Evolutionary conservation across 2,888 invertebrate genomes (phyloP).

Genomic region (Sinopyrophorus schimmeli): DNA sequence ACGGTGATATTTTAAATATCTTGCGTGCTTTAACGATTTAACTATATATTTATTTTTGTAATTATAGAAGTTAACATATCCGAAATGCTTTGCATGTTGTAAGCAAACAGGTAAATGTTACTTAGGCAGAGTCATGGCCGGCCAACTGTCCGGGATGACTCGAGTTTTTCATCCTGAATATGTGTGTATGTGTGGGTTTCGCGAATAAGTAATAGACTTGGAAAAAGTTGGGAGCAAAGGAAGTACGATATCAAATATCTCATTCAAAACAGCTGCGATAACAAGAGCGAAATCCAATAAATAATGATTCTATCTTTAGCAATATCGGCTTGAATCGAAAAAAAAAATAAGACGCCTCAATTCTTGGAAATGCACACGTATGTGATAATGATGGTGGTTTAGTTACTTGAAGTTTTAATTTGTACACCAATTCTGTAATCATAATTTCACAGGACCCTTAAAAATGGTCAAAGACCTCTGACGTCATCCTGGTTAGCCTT

Average conservation of each 20-base stretch:
- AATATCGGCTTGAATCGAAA: no score
- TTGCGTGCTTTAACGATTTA: conserved; percentile 12
- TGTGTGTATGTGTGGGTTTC: conserved; percentile 33
- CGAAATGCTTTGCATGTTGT: conserved; percentile 32
- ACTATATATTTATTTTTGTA: conserved; percentile 25
- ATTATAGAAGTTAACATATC: conserved; percentile 28
- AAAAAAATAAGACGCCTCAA: conserved; percentile 3
- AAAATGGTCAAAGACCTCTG: conserved; percentile 47
- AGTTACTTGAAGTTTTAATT: conserved; percentile 42
- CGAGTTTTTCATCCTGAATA: conserved; percentile 33
- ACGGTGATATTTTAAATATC: no score
- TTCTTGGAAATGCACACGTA: no score
- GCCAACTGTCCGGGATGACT: conserved; percentile 36
- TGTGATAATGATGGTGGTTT: no score
- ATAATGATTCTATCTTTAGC: no score
- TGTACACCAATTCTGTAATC: conserved; percentile 41
- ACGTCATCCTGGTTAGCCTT: conserved; percentile 45
- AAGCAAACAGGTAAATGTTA: conserved; percentile 33
- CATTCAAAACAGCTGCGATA: conserved; percentile 47
- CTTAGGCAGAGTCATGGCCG: conserved; percentile 34
- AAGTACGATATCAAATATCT: conserved; percentile 50
- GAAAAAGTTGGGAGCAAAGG: conserved; percentile 41
- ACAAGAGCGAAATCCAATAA: conserved; percentile 41
- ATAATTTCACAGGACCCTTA: conserved; percentile 42
- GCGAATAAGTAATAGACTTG: conserved; percentile 27